phyloP scores from a whole-genome alignment of 2,888 invertebrate genomes.

The Podabrus alpinus region DNA sequence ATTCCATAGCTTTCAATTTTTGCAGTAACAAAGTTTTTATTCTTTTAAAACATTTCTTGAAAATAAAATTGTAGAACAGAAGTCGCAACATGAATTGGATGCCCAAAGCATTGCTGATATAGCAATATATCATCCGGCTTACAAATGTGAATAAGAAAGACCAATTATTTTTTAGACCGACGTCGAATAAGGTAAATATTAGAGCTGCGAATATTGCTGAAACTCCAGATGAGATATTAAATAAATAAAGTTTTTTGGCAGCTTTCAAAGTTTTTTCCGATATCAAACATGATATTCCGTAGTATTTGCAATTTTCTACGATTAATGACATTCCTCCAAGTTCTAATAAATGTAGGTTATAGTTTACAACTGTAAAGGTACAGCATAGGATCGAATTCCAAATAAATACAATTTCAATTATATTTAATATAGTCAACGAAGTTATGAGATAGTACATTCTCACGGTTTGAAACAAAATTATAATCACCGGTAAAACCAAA shows the following conservation, averaged over 20 bases:
- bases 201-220: neutral
- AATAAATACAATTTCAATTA: neutral
- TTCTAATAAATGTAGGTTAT: neutral
- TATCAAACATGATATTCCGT: neutral
- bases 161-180: neutral
- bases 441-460: neutral
- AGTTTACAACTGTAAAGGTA: neutral
- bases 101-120: neutral
- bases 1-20: neutral
- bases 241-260: neutral
- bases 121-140: neutral
- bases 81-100: neutral
- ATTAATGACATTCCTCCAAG: neutral
- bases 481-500: neutral
- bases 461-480: neutral
- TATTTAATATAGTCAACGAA: neutral
- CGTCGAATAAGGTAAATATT: neutral
- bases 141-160: neutral
- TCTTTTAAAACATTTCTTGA: neutral
- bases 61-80: neutral
- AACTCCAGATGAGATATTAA: neutral
- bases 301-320: neutral
- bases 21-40: neutral
- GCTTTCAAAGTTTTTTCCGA: neutral
- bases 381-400: neutral